Evolutionary conservation across 2,797 vertebrate species (phyloP).

Genomic region (Lacerta bilineata): DNA sequence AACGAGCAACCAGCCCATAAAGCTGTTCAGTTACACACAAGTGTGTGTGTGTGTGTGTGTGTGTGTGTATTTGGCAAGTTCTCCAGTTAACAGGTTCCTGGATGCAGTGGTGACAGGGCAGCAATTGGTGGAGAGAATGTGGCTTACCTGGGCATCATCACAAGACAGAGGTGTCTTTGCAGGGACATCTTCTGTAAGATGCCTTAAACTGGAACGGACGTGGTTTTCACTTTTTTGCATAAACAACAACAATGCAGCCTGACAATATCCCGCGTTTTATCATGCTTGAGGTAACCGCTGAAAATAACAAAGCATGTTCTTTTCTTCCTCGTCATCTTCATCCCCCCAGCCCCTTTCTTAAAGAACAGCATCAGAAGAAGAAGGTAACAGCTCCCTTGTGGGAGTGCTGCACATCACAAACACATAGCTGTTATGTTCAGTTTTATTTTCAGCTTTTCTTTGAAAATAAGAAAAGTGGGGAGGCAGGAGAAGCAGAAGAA

Average conservation of each 20-base stretch:
- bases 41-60: too few species aligned
- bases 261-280: slow-evolving; percentile 49
- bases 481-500: background rate
- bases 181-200: background rate
- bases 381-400: slow-evolving; percentile 42
- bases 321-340: background rate
- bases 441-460: slow-evolving; percentile 61
- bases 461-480: background rate
- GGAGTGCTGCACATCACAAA: slow-evolving; percentile 40
- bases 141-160: background rate
- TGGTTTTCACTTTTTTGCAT: slow-evolving; percentile 38
- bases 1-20: background rate
- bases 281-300: slow-evolving; percentile 49
- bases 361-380: slow-evolving; percentile 30
- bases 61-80: background rate
- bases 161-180: background rate
- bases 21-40: background rate
- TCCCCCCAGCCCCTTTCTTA: background rate
- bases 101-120: too few species aligned
- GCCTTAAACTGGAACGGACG: background rate
- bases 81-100: background rate
- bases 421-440: slow-evolving; percentile 46
- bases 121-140: background rate
- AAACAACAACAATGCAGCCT: slow-evolving; percentile 39
- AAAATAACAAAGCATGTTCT: slow-evolving; percentile 46